A percentile compares a stretch with the other conserved stretches of the same genome.
phyloP scores from a whole-genome alignment of 1,140 invertebrate species.

The Drosophila tropicalis region DNA sequence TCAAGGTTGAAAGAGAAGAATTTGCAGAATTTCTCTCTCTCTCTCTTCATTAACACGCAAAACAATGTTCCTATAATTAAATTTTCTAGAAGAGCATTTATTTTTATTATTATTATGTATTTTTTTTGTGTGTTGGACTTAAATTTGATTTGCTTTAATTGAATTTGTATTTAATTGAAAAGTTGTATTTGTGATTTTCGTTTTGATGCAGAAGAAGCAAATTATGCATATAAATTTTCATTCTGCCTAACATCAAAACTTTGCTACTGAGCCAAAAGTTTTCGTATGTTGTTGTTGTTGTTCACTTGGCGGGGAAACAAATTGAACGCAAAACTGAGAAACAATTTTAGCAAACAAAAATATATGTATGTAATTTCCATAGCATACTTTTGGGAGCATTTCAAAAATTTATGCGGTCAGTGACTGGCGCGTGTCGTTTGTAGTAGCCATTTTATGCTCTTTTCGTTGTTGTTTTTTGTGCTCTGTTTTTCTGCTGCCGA shows the following conservation, averaged over 20 bases:
- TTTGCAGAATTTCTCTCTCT: too few species aligned
- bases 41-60: too few species aligned
- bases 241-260: conserved; percentile 43
- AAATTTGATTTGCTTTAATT: neutral
- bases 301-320: conserved; percentile 4
- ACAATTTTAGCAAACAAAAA: conserved; percentile 59
- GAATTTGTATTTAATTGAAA: conserved; percentile 39
- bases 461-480: neutral
- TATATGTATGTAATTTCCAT: conserved; percentile 51
- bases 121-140: too few species aligned
- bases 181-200: conserved; percentile 39
- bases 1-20: too few species aligned
- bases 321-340: conserved; percentile 31
- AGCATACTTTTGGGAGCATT: conserved; percentile 54
- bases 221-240: conserved; percentile 55
- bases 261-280: conserved; percentile 11
- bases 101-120: too few species aligned
- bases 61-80: too few species aligned
- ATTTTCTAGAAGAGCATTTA: too few species aligned
- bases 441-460: neutral
- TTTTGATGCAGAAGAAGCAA: conserved; percentile 36
- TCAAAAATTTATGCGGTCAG: conserved; percentile 62
- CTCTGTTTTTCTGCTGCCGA: neutral
- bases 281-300: neutral
- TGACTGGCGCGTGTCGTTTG: conserved; percentile 17